Evolutionary conservation across 2,113 vertebrate genomes (phyloP).

Genomic region (Notothenia coriiceps): DNA sequence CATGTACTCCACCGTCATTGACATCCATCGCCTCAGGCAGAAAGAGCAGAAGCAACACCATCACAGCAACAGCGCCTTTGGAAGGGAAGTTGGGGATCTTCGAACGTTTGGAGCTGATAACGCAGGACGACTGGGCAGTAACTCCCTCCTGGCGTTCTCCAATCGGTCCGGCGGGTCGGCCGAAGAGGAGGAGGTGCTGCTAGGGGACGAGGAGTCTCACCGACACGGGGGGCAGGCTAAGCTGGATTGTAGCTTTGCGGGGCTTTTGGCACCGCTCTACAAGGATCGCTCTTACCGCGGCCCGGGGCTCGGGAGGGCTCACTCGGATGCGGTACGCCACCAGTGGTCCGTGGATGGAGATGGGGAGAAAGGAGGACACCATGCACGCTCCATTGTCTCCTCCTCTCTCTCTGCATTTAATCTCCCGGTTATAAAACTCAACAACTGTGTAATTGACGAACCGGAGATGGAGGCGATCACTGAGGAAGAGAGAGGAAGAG

Average conservation of each 20-base stretch:
- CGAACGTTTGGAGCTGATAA: conserved; percentile 76
- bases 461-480: conserved; percentile 95
- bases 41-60: conserved; percentile 88
- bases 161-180: conserved; percentile 75
- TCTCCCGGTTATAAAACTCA: conserved; percentile 97
- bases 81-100: conserved; percentile 81
- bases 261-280: conserved; percentile 89
- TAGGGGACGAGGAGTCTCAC: conserved; percentile 78
- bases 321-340: conserved; percentile 58
- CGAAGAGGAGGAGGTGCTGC: conserved; percentile 87
- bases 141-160: conserved; percentile 88
- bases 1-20: conserved; percentile 99
- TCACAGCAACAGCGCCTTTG: conserved; percentile 79
- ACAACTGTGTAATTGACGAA: conserved; percentile 98
- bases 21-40: conserved; percentile 93
- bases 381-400: conserved; percentile 95
- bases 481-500: conserved; percentile 87
- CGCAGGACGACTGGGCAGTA: conserved; percentile 85
- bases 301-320: conserved; percentile 46
- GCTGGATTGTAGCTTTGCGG: conserved; percentile 70
- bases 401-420: conserved; percentile 98
- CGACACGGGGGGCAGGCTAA: conserved; percentile 38
- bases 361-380: conserved; percentile 86
- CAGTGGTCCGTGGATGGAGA: conserved; percentile 82
- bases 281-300: conserved; percentile 84